Evolutionary conservation across 2,888 invertebrate species (phyloP), one percentile per base, ranked within the genome.

Genomic region (Rutpela maculata): DNA sequence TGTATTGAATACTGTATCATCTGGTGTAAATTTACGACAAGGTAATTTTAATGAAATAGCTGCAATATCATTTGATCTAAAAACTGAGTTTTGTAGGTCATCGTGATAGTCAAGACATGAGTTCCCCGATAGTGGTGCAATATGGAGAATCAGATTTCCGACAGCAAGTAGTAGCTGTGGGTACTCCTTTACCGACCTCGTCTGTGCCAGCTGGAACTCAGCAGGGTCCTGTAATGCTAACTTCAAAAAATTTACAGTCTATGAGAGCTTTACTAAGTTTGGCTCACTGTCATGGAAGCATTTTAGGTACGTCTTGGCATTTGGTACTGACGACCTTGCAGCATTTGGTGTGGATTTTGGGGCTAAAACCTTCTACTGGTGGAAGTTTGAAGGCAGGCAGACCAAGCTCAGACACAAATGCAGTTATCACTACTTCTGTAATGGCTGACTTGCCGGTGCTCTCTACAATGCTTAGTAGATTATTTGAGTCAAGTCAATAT

Each of bases 151-250:
- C 93, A 70, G 97, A 97, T 90, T 95, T 95, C 89, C 91, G 96
- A 35, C 98, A 97, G 87, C 99, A 99, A 91, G 98, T 99, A 79
- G 98, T 99, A 62, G 99, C 98, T 81, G 98, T 99, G 78, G 99
- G 99, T 26, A 98, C 98, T 0, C 97, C 98, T 22, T 91, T 99
- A 82, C 98, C 98, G 1, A 96, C 96, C 7, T 94, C 96, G 1
- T 93, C 95, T 5, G 90, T 95, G 72, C 95, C 96, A 3, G 93
- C 94, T 72, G 95, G 95, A 55, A 94, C 95, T 75, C 96, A 96
- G 87, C 95, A 96, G 88, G 94, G 94, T n/a, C 95, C 95, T 59
- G 99, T 99, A 73, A 98, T 99, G 98, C 92, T 99, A 86, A 99
- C 99, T 3, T 96, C 98, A 0, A 98, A 99, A 86, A 99, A 99